phyloP scores from a whole-genome alignment of 2,888 invertebrate species.

The Ochlodes sylvanus region DNA sequence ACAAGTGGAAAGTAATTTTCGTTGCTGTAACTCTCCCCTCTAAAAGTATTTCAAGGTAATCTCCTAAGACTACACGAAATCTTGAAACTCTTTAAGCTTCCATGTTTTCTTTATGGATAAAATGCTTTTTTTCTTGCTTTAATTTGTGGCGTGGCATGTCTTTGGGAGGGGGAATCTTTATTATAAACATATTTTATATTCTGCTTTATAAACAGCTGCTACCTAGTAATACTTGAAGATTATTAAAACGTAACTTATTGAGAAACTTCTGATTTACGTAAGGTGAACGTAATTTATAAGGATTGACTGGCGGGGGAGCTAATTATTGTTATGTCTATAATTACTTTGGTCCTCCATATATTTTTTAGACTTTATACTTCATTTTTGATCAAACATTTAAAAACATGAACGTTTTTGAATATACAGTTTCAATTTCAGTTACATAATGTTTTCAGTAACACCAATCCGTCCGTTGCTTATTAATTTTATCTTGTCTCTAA shows the following conservation, averaged over 20 bases:
- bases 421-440: no score
- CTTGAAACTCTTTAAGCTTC: conserved; percentile 71
- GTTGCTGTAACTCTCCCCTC: conserved; percentile 54
- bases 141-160: conserved; percentile 51
- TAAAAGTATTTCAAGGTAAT: conserved; percentile 75
- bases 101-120: conserved; percentile 74
- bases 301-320: background rate
- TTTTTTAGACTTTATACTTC: no score
- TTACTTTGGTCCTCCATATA: no score
- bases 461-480: no score
- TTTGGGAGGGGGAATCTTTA: conserved; percentile 24
- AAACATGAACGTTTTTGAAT: no score
- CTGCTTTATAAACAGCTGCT: conserved; percentile 23
- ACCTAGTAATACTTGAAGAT: conserved; percentile 10
- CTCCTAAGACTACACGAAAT: conserved; percentile 75
- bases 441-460: no score
- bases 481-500: no score
- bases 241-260: conserved; percentile 13
- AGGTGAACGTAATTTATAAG: background rate
- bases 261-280: conserved; percentile 1
- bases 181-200: conserved; percentile 29
- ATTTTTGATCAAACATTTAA: no score
- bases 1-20: conserved; percentile 64
- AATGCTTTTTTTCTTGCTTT: conserved; percentile 59
- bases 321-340: no score